phyloP scores from a whole-genome alignment of 2,113 vertebrate genomes.

The Strigops habroptila region DNA sequence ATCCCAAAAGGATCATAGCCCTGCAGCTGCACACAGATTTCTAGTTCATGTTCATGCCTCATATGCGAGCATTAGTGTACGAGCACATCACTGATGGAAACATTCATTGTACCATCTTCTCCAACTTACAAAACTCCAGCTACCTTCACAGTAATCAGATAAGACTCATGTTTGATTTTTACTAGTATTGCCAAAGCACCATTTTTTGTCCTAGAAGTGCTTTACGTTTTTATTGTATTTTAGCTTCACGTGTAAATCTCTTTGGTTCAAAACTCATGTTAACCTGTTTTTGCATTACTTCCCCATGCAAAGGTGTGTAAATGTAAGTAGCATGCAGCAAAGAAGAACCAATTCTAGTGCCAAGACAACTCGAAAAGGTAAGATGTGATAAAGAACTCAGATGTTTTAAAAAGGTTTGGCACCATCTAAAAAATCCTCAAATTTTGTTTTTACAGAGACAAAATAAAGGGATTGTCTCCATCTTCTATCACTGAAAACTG shows the following conservation, averaged over 20 bases:
- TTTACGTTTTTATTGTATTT: neutral
- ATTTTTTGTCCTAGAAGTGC: neutral
- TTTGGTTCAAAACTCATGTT: neutral
- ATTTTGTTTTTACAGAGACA: neutral
- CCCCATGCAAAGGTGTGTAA: neutral
- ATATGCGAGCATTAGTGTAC: neutral
- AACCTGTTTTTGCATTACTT: neutral
- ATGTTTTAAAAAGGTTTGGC: neutral
- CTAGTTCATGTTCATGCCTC: neutral
- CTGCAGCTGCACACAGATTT: neutral
- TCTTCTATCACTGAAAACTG: neutral
- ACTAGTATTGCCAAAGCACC: neutral
- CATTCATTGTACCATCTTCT: neutral
- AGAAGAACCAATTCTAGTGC: neutral
- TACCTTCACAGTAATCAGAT: neutral
- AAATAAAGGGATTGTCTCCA: neutral
- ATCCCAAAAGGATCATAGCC: neutral
- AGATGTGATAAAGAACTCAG: neutral
- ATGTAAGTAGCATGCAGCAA: neutral
- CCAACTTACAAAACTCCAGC: neutral
- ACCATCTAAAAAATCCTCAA: neutral
- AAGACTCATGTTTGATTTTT: neutral
- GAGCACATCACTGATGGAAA: neutral
- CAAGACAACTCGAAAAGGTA: slow-evolving; percentile 26
- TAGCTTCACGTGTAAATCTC: neutral